Evolutionary conservation across 2,113 vertebrate genomes (phyloP).

Genomic region (Phaethon lepturus): DNA sequence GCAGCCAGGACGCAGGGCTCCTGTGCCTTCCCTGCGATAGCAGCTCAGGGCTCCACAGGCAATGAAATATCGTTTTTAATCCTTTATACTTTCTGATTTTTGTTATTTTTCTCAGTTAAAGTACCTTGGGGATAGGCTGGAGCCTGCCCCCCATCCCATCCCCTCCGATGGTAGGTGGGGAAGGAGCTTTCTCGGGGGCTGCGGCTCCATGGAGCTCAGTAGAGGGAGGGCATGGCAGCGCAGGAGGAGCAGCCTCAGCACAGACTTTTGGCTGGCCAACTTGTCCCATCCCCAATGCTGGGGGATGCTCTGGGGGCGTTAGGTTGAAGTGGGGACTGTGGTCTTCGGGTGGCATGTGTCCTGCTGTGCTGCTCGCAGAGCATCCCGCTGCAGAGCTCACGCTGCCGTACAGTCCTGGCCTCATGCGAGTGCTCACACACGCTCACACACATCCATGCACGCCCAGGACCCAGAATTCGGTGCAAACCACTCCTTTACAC

Average conservation of each 20-base stretch:
- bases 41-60: neutral
- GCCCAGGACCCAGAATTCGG: rapidly evolving
- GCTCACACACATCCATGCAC: rapidly evolving
- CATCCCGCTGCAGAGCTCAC: neutral
- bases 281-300: neutral
- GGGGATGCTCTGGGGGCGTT: rapidly evolving
- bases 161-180: rapidly evolving
- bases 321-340: neutral
- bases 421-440: rapidly evolving
- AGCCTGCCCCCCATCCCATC: neutral
- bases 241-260: neutral
- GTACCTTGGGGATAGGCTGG: neutral
- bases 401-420: rapidly evolving
- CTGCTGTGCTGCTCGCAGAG: neutral
- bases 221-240: neutral
- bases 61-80: neutral
- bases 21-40: neutral
- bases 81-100: neutral
- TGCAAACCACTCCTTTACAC: neutral
- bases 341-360: neutral
- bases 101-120: neutral
- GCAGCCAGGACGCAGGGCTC: neutral
- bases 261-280: neutral
- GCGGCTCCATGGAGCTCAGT: neutral
- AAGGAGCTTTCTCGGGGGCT: neutral